Evolutionary conservation across 2,888 invertebrate genomes (phyloP).

Genomic region (Hyles lineata): DNA sequence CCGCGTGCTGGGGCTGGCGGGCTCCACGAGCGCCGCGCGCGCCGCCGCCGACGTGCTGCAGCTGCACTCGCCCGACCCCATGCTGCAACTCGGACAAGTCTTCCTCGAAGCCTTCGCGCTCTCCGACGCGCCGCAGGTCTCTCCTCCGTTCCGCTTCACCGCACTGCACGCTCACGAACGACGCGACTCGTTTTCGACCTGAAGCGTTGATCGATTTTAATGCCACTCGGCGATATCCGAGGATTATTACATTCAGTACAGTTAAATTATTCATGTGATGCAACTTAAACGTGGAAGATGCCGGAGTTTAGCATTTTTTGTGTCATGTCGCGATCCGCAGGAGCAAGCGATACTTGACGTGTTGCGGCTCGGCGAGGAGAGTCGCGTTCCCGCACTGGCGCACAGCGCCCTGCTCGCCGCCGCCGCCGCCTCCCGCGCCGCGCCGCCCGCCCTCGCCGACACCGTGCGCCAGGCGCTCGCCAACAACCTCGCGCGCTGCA

Average conservation of each 20-base stretch:
- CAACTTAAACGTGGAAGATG: too few species aligned
- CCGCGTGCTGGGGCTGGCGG: conserved; percentile 59
- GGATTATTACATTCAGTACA: too few species aligned
- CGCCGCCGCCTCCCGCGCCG: conserved; percentile 41
- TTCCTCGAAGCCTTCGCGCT: conserved; percentile 47
- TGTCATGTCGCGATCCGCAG: conserved; percentile 33
- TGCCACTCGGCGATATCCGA: too few species aligned
- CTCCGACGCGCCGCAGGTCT: conserved; percentile 5
- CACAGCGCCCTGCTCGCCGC: conserved; percentile 49
- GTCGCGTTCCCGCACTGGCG: conserved; percentile 43
- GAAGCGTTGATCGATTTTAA: too few species aligned
- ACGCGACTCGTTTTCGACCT: background rate
- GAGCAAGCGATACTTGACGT: conserved; percentile 45
- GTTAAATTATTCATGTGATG: too few species aligned
- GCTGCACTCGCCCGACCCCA: conserved; percentile 48
- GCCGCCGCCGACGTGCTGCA: conserved; percentile 57
- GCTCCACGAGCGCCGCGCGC: conserved; percentile 47
- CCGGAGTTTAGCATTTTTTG: too few species aligned
- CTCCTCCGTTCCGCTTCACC: background rate
- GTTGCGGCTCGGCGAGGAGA: conserved; percentile 50
- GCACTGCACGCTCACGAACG: background rate
- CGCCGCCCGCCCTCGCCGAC: conserved; percentile 22
- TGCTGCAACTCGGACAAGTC: conserved; percentile 39
- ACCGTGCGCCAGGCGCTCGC: conserved; percentile 34
- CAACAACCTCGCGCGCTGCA: conserved; percentile 45